Evolutionary conservation across 2,113 vertebrate species (phyloP).

Genomic region (Dromiciops gliroides): DNA sequence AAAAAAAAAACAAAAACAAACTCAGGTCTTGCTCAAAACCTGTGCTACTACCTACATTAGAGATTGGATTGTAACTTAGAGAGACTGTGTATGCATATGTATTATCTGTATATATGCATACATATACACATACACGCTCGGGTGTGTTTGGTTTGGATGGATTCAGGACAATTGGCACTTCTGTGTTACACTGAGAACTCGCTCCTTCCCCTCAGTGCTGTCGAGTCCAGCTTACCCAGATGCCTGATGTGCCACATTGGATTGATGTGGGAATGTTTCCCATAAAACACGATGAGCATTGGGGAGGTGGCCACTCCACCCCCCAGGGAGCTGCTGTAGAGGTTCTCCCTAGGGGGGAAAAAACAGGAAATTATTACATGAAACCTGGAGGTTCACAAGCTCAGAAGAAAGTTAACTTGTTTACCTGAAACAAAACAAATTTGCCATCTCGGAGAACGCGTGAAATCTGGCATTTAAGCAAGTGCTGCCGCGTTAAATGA

Average conservation of each 20-base stretch:
- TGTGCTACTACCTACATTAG: not conserved
- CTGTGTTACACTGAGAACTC: not conserved
- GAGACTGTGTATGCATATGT: not conserved
- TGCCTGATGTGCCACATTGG: slow-evolving; percentile 95
- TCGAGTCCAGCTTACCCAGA: slow-evolving; percentile 86
- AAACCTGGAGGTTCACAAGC: not conserved
- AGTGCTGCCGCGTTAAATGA: not conserved
- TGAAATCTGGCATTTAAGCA: not conserved
- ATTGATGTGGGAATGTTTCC: slow-evolving; percentile 90
- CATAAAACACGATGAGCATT: slow-evolving; percentile 96
- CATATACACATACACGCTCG: not conserved
- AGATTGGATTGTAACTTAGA: not conserved
- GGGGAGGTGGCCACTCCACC: slow-evolving; percentile 95
- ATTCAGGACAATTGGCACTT: not conserved
- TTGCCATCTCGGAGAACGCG: not conserved
- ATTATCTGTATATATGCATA: too few relatives aligned
- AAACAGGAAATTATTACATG: not conserved
- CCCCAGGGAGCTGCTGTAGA: slow-evolving; percentile 95
- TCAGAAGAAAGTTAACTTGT: not conserved
- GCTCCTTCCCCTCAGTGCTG: not conserved
- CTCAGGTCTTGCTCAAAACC: not conserved
- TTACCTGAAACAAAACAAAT: not conserved
- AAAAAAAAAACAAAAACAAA: too few relatives aligned
- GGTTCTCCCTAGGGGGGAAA: slow-evolving; percentile 87
- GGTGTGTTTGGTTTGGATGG: not conserved